Conservation (phyloP, 2,113 vertebrate genomes). For the Lycocorax pyrrhopterus region DNA sequence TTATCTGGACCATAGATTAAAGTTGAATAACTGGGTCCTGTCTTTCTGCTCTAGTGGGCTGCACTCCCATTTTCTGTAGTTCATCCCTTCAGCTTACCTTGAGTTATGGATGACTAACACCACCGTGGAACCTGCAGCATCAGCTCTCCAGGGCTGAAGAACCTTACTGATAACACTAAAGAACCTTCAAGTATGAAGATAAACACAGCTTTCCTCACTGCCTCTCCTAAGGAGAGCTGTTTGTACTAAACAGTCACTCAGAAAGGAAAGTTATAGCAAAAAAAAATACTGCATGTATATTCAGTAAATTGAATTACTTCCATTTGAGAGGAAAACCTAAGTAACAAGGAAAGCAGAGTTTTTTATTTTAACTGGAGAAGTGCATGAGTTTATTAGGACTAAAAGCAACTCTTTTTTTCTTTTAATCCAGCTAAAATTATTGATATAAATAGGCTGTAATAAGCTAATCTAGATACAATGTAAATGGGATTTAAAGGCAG, state of each 20-base stretch:
- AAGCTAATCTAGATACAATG: slow-evolving; percentile 17
- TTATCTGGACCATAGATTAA: not conserved
- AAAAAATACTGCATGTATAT: not conserved
- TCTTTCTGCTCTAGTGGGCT: not conserved
- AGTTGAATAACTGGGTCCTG: not conserved
- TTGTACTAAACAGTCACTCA: not conserved
- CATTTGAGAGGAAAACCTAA: not conserved
- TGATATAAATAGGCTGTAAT: slow-evolving; percentile 52
- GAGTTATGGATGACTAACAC: not conserved
- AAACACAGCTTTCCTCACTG: not conserved
- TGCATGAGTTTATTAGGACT: slow-evolving; percentile 59
- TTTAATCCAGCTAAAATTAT: slow-evolving; percentile 51
- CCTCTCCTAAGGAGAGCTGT: not conserved
- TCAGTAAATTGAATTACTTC: not conserved
- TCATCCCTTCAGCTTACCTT: not conserved
- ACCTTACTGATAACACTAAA: not conserved
- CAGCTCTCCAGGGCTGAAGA: not conserved
- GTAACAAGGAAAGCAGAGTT: not conserved
- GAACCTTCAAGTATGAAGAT: not conserved
- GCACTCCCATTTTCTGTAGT: not conserved
- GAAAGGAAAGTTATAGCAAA: not conserved
- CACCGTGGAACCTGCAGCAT: not conserved
- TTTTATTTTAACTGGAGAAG: slow-evolving; percentile 43
- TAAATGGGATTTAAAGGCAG: slow-evolving; percentile 21
- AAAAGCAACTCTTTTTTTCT: slow-evolving; percentile 6